Conservation (phyloP, 2,888 invertebrate genomes). For the Amphipyra berbera region DNA sequence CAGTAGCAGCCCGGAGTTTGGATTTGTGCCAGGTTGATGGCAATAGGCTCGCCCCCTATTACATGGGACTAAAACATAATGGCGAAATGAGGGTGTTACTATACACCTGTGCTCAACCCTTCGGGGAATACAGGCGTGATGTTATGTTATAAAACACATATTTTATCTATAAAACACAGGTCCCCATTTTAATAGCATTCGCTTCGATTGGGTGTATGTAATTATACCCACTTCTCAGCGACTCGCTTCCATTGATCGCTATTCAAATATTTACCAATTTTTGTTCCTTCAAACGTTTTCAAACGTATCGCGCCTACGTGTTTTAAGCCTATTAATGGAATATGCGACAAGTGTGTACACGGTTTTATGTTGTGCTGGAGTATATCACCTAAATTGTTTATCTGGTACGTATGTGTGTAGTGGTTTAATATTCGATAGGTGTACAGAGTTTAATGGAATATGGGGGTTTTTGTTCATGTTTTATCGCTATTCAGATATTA, state of each 20-base stretch:
- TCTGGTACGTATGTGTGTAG: conserved; percentile 10
- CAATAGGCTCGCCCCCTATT: too few relatives aligned
- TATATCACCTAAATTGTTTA: conserved; percentile 25
- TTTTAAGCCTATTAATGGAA: conserved; percentile 39
- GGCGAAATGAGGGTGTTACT: too few relatives aligned
- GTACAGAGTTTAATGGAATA: conserved; percentile 7
- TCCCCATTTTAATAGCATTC: conserved; percentile 18
- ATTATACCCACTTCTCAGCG: conserved; percentile 24
- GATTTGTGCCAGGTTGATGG: too few relatives aligned
- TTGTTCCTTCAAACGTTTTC: conserved; percentile 39
- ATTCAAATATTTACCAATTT: conserved; percentile 41
- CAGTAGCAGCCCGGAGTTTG: too few relatives aligned
- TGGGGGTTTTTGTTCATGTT: neutral
- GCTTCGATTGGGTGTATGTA: conserved; percentile 22
- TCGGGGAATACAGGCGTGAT: too few relatives aligned
- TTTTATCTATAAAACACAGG: conserved; percentile 14
- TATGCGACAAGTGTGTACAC: conserved; percentile 26
- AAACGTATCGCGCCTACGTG: conserved; percentile 26
- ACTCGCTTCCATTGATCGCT: conserved; percentile 26
- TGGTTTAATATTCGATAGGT: neutral
- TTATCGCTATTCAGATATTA: too few relatives aligned
- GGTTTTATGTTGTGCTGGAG: conserved; percentile 34
- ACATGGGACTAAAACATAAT: too few relatives aligned
- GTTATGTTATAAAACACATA: neutral
- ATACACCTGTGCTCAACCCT: too few relatives aligned